These are phyloP conservation scores for Sternarchorhynchus goeldii DNA, from an alignment of 2,797 vertebrate species.

Conservation along the genomic window DNA sequence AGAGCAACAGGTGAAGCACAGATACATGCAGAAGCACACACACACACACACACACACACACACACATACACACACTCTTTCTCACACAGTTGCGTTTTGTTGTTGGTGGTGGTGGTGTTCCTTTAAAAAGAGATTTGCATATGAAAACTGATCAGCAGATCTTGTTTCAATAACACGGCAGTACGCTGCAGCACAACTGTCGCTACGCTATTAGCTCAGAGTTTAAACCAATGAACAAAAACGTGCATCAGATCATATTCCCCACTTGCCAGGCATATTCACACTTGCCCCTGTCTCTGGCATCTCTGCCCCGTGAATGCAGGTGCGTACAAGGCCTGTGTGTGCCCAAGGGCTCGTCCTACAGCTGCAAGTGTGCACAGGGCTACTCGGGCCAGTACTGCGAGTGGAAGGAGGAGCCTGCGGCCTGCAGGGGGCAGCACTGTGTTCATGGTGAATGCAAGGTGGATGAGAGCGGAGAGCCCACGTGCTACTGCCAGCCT, in stretches of 20 bases:
- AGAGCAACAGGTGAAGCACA: conserved; percentile 80
- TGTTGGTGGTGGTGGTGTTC: too few species aligned
- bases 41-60: neutral
- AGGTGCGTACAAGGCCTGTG: conserved; percentile 90
- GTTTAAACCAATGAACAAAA: too few species aligned
- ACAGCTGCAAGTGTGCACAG: conserved; percentile 85
- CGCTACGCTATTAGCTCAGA: too few species aligned
- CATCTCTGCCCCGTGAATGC: conserved; percentile 9
- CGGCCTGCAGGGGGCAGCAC: conserved; percentile 81
- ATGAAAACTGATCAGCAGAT: too few species aligned
- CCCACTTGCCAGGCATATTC: neutral
- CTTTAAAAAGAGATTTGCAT: too few species aligned
- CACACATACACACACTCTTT: neutral
- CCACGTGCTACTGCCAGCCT: conserved; percentile 84
- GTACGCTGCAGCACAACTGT: too few species aligned
- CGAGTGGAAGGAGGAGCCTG: conserved; percentile 81
- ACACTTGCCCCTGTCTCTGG: neutral
- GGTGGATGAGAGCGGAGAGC: conserved; percentile 78
- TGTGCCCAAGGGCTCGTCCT: conserved; percentile 74
- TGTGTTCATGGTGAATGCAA: conserved; percentile 90
- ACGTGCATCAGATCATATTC: too few species aligned
- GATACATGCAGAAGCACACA: neutral
- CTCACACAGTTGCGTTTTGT: neutral
- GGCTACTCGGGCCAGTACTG: conserved; percentile 87
- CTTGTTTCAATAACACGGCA: too few species aligned